These are phyloP conservation scores for Cerceris rybyensis DNA, from an alignment of 2,888 invertebrate species.

Conservation along the genomic window DNA sequence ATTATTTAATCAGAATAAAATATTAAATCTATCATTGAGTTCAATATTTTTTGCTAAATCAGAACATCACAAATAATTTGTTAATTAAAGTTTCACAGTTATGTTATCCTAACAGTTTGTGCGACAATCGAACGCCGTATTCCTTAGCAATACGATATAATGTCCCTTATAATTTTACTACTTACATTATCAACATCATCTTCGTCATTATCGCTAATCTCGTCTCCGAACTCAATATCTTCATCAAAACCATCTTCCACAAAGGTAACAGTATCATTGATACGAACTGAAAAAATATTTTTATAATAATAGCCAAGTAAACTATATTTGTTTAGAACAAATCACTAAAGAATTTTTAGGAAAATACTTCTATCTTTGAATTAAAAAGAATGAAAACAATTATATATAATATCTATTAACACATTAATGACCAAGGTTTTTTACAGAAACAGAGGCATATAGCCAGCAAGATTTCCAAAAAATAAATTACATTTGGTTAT, in stretches of 20 bases:
- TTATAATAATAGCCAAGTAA: not conserved
- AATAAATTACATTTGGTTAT: too few relatives aligned
- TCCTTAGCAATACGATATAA: too few relatives aligned
- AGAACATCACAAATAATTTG: not conserved
- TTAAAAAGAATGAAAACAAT: too few relatives aligned
- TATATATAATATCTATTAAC: too few relatives aligned
- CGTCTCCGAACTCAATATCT: slow-evolving; percentile 98
- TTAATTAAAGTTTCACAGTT: not conserved
- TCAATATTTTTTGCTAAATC: not conserved
- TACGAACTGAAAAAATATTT: slow-evolving; percentile 86
- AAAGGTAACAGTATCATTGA: slow-evolving; percentile 97
- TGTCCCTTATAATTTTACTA: slow-evolving; percentile 26
- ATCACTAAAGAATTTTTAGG: too few relatives aligned
- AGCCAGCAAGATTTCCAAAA: too few relatives aligned
- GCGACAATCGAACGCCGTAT: not conserved
- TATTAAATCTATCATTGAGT: not conserved
- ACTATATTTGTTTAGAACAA: too few relatives aligned
- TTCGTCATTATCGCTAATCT: slow-evolving; percentile 95
- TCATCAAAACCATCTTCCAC: slow-evolving; percentile 97
- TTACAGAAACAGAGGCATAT: too few relatives aligned
- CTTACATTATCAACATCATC: slow-evolving; percentile 84
- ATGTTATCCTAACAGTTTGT: not conserved
- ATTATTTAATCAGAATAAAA: not conserved
- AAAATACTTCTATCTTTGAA: too few relatives aligned
- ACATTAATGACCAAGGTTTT: too few relatives aligned